Base-by-base conservation (phyloP, 2,888 invertebrate species). In the Drosophila lacicola region DNA sequence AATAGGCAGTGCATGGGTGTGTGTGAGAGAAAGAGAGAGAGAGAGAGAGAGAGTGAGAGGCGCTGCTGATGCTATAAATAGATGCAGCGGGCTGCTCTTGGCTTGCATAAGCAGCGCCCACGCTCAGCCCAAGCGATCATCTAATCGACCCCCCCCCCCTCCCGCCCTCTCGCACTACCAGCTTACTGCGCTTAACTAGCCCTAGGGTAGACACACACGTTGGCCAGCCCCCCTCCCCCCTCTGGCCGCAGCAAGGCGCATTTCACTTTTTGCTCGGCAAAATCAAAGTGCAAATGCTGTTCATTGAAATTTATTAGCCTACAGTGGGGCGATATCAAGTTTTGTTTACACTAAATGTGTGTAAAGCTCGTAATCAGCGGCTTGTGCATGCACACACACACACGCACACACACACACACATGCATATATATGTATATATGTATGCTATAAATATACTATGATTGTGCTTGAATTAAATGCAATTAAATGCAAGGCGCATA, bases 291-390 rank as follows among this genome's bases (percentile, higher is more conserved):
- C 70, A 76, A 76, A 70, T 73, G 47, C 19, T 74, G 13, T 65
- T 73, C 65, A 83, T 82, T 82, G 75, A 79, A 80, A 78, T 81
- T 82, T 62, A 82, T 82, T 83, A 34, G 71, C 62, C 54, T 21
- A 46, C 56, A 62, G 25, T 10, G 44, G 37, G 56, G 6, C 29
- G 34, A 17, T 10, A 57, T 36, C 58, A 41, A 17, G 19, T 10
- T 36, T 42, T 46, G 33, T 1, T 9, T 36, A 33, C 51, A n/a
- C 19, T 0, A 11, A 14, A 19, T 10, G 10, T 19, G 37, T 19
- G 46, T 29, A 11, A 47, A 36, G 21, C 3, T 11, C 13, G 10
- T 37, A 29, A 47, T 33, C 53, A 21, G 41, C 34, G 39, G 19
- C n/a, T 25, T 25, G 42, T 39, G 46, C 44, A 46, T 39, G 14